Conservation (phyloP, 2,797 vertebrate genomes). For the Tenualosa thibaudeaui region DNA sequence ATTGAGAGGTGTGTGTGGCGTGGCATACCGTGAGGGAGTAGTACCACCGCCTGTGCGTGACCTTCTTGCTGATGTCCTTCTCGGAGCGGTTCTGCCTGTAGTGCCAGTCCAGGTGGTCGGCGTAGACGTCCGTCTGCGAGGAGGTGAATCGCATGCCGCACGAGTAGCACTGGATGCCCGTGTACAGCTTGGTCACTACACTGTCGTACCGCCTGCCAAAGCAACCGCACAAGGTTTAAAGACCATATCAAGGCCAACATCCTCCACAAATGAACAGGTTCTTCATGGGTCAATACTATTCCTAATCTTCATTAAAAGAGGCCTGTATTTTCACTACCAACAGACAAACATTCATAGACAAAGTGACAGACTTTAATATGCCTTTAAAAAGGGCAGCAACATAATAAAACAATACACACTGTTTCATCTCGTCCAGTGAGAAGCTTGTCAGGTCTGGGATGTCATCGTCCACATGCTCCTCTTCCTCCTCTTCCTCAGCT, state of each 20-base stretch:
- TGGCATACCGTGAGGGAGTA: constrained; percentile 88
- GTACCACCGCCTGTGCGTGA: constrained; percentile 97
- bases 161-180: constrained; percentile 97
- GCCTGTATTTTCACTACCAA: too few species aligned
- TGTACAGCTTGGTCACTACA: constrained; percentile 90
- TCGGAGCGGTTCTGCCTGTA: constrained; percentile 96
- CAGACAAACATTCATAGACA: too few species aligned
- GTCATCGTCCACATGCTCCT: constrained; percentile 83
- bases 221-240: neutral
- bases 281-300: too few species aligned
- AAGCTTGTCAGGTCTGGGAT: constrained; percentile 92
- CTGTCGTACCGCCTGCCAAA: constrained; percentile 84
- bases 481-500: constrained; percentile 81
- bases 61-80: constrained; percentile 93
- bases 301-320: too few species aligned
- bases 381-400: too few species aligned
- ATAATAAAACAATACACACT: constrained; percentile 71
- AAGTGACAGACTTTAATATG: too few species aligned
- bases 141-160: constrained; percentile 97
- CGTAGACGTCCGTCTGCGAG: constrained; percentile 94
- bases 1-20: too few species aligned
- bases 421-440: constrained; percentile 88
- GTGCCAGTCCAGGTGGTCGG: constrained; percentile 98
- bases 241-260: too few species aligned
- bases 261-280: too few species aligned